phyloP scores from a whole-genome alignment of 2,797 vertebrate genomes.

The Chromobotia macracanthus region DNA sequence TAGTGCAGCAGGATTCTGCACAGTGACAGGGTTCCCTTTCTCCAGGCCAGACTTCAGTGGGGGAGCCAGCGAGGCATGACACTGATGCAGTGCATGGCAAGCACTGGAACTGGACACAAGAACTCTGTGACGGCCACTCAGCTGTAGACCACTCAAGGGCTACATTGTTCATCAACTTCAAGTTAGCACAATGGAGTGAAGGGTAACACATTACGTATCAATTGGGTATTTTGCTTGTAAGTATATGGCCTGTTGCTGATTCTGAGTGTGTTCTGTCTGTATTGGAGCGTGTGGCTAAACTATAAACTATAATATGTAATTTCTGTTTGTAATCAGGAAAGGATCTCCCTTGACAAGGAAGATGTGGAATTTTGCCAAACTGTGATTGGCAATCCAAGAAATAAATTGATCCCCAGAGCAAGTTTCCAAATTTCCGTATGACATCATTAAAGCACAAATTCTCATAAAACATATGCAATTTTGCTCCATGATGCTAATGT shows the following conservation, averaged over 20 bases:
- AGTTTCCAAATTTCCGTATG: slow-evolving; percentile 36
- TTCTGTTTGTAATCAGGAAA: neutral
- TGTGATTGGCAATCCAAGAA: slow-evolving; percentile 35
- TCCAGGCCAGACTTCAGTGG: slow-evolving; percentile 36
- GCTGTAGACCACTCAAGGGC: slow-evolving; percentile 52
- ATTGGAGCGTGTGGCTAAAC: neutral
- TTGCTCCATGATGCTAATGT: slow-evolving; percentile 26
- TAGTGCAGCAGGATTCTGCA: slow-evolving; percentile 37
- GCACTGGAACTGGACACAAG: slow-evolving; percentile 58
- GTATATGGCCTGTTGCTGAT: neutral
- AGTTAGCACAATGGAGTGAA: slow-evolving; percentile 36
- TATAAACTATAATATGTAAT: neutral
- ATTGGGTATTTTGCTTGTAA: slow-evolving; percentile 1
- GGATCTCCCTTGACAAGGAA: slow-evolving; percentile 26
- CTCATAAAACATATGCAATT: slow-evolving; percentile 7
- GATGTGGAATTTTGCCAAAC: slow-evolving; percentile 42
- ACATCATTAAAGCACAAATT: slow-evolving; percentile 37
- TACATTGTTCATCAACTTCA: slow-evolving; percentile 54
- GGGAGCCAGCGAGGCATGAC: slow-evolving; percentile 45
- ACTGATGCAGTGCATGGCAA: slow-evolving; percentile 66
- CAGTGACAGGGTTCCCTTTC: slow-evolving; percentile 56
- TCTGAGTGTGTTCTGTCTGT: neutral
- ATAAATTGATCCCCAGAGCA: slow-evolving; percentile 49
- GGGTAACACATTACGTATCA: slow-evolving; percentile 32
- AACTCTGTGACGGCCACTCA: slow-evolving; percentile 56